These are phyloP conservation scores for Microcaecilia unicolor DNA, from an alignment of 2,797 vertebrate genomes.

Conservation along the genomic window DNA sequence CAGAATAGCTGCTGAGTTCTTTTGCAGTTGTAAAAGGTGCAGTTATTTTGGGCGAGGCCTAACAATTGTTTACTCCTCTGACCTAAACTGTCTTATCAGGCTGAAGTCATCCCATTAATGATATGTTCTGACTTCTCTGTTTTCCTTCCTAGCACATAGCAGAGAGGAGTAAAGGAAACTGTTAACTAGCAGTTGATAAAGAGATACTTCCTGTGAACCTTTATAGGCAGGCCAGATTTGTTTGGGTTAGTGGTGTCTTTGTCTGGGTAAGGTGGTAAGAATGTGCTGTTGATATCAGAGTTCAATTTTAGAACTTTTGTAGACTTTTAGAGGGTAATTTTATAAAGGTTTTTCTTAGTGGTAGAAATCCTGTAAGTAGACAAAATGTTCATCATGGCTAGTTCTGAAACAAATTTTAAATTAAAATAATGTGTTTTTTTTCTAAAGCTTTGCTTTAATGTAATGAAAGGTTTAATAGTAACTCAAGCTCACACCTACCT, in stretches of 20 bases:
- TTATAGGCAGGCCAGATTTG: slow-evolving; percentile 59
- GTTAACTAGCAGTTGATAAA: slow-evolving; percentile 73
- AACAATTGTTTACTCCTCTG: slow-evolving; percentile 46
- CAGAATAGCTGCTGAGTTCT: too few relatives aligned
- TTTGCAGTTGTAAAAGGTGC: slow-evolving; percentile 33
- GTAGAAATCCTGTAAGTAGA: too few relatives aligned
- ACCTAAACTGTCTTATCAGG: slow-evolving; percentile 43
- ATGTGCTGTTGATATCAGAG: slow-evolving; percentile 17
- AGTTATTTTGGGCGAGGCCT: slow-evolving; percentile 35
- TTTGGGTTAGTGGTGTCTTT: slow-evolving; percentile 56
- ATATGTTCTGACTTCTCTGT: slow-evolving; percentile 34
- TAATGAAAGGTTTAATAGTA: too few relatives aligned
- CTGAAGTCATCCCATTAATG: slow-evolving; percentile 49
- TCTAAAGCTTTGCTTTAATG: too few relatives aligned
- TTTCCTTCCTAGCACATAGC: slow-evolving; percentile 38
- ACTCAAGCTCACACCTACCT: too few relatives aligned
- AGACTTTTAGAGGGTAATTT: too few relatives aligned
- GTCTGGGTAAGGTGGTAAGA: slow-evolving; percentile 37
- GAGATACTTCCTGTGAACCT: slow-evolving; percentile 71
- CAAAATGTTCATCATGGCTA: too few relatives aligned
- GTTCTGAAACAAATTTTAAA: too few relatives aligned
- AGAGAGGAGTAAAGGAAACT: slow-evolving; percentile 68
- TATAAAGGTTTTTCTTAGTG: too few relatives aligned
- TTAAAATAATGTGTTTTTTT: too few relatives aligned
- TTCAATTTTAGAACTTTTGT: slow-evolving; percentile 27